Evolutionary conservation across 2,888 invertebrate genomes (phyloP).

Genomic region (Dyspetes luteomarginatus): DNA sequence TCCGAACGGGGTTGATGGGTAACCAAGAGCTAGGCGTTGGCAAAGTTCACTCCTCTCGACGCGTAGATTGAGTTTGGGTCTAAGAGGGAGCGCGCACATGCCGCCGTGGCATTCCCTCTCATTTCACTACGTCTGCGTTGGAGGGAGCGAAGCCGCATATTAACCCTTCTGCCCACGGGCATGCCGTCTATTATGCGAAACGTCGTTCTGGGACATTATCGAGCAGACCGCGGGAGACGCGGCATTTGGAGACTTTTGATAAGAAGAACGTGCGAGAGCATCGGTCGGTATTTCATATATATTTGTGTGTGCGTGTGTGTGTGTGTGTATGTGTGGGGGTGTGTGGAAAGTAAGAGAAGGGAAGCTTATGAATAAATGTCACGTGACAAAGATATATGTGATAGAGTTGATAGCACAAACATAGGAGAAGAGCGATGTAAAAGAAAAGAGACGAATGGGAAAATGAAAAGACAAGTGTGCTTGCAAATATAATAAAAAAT

Average conservation of each 20-base stretch:
- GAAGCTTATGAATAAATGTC: slow-evolving; percentile 35
- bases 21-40: slow-evolving; percentile 8
- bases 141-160: slow-evolving; percentile 26
- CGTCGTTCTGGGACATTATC: slow-evolving; percentile 22
- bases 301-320: not conserved
- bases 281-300: too few species aligned
- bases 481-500: not conserved
- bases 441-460: not conserved
- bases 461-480: not conserved
- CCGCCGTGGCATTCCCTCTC: slow-evolving; percentile 24
- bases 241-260: slow-evolving; percentile 26
- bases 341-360: not conserved
- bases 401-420: not conserved
- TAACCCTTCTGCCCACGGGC: slow-evolving; percentile 47
- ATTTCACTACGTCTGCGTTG: slow-evolving; percentile 11
- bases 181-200: slow-evolving; percentile 36
- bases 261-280: not conserved
- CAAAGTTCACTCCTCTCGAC: slow-evolving; percentile 41
- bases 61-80: slow-evolving; percentile 50
- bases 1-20: slow-evolving; percentile 18
- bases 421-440: not conserved
- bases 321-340: not conserved
- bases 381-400: not conserved
- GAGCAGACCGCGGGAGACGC: not conserved
- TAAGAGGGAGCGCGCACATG: slow-evolving; percentile 17